A percentile compares a stretch with the other conserved stretches of the same genome.
Conservation (phyloP, 2,113 vertebrate genomes). For the Centropristis striata region DNA sequence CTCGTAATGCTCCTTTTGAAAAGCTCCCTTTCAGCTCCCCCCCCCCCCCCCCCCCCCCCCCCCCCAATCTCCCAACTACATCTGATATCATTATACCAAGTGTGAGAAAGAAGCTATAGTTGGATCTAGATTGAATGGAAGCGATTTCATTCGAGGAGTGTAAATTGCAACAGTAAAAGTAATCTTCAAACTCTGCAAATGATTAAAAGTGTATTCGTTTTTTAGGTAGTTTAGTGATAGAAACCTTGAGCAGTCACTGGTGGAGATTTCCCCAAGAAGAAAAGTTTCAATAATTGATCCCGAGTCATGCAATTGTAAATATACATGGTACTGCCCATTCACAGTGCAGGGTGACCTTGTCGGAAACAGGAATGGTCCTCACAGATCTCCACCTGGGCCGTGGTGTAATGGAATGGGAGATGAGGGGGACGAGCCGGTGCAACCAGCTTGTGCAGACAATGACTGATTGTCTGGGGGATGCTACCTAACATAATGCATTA, state of each 20-base stretch:
- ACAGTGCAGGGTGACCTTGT: constrained; percentile 78
- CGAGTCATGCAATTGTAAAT: constrained; percentile 51
- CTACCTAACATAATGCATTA: constrained; percentile 80
- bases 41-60: constrained; percentile 4
- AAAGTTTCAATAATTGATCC: constrained; percentile 41
- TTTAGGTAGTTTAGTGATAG: neutral
- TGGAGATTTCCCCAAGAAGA: constrained; percentile 15
- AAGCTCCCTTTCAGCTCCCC: constrained; percentile 30
- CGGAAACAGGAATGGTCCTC: constrained; percentile 51
- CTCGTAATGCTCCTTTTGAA: constrained; percentile 66
- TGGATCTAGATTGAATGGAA: constrained; percentile 8
- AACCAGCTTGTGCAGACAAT: constrained; percentile 76
- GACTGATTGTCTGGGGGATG: constrained; percentile 76
- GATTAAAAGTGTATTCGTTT: neutral
- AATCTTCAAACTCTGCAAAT: neutral
- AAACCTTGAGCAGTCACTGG: neutral
- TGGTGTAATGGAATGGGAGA: constrained; percentile 66
- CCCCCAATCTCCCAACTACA: neutral
- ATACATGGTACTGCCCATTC: constrained; percentile 31
- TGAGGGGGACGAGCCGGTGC: constrained; percentile 71
- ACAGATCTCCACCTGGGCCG: constrained; percentile 53
- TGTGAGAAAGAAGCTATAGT: constrained; percentile 23
- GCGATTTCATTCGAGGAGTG: neutral
- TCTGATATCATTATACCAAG: constrained; percentile 26
- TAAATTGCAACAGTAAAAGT: constrained; percentile 22